phyloP scores from a whole-genome alignment of 2,797 vertebrate species.

The Pseudochromis fuscus region DNA sequence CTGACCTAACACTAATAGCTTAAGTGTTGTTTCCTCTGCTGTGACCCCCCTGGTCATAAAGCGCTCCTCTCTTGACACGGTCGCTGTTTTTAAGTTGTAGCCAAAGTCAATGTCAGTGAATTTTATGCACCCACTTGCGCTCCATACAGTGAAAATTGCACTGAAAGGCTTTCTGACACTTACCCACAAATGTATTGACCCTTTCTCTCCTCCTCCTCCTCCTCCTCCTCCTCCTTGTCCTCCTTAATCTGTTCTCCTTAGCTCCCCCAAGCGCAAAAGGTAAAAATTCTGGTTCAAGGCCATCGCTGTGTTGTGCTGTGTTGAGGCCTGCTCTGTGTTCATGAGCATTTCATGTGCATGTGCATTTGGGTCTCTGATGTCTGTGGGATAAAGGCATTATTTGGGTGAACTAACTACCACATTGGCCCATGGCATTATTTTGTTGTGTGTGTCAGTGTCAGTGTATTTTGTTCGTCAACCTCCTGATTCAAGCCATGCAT shows the following conservation, averaged over 20 bases:
- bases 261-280: constrained; percentile 99
- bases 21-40: constrained; percentile 43
- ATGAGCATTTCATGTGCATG: constrained; percentile 71
- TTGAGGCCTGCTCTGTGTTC: constrained; percentile 69
- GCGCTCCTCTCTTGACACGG: constrained; percentile 47
- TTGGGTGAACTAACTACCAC: constrained; percentile 46
- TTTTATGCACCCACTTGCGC: constrained; percentile 77
- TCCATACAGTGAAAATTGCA: constrained; percentile 50
- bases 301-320: constrained; percentile 69
- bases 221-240: constrained; percentile 33
- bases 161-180: constrained; percentile 59
- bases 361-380: constrained; percentile 52
- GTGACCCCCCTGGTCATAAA: constrained; percentile 35
- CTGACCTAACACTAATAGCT: constrained; percentile 48
- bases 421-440: constrained; percentile 53
- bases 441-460: constrained; percentile 54
- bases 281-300: constrained; percentile 87
- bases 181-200: constrained; percentile 71
- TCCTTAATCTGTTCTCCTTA: constrained; percentile 83
- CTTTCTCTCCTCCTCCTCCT: constrained; percentile 58
- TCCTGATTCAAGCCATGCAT: constrained; percentile 48
- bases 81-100: constrained; percentile 51
- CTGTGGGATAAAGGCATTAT: constrained; percentile 29
- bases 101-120: constrained; percentile 58
- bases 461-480: constrained; percentile 59